Evolutionary conservation across 2,888 invertebrate species (phyloP), one percentile per base, ranked within the genome.

Genomic region (Liopterus haemorrhoidalis): DNA sequence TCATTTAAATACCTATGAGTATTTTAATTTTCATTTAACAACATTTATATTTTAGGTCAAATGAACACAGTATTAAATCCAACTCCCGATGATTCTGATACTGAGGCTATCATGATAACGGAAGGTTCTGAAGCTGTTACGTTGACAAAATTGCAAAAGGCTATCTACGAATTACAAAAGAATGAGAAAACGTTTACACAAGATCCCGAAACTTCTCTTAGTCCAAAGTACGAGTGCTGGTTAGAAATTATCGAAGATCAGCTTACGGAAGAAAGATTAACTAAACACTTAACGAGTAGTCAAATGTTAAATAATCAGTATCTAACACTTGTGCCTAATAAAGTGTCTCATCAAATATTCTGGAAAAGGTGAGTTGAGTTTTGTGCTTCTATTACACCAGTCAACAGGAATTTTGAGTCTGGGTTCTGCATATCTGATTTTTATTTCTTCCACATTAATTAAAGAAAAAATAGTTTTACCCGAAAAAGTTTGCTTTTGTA

Each of bases 161-260:
- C 82, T 54, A 68, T 87, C 32, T 79, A 81, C 62, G 78, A 79
- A 12, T 70, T 88, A 16, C 84, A 85, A 56, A 76, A 76, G 37
- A 79, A 85, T 51, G 81, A 82, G 49, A 78, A 78, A 5, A 87
- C 87, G 1, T 88, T 82, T 70, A 70, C 81, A 53, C 75, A 77
- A 39, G 81, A 84, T 24, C 85, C 85, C 0, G 70, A 75, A 49
- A 76, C 69, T 18, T 58, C 63, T 25, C 62, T 76, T 25, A 58
- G 64, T 30, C 71, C 74, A 50, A 71, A 74, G 49, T 81, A 73
- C 61, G 67, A 74, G 53, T 72, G 73, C 49, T 81, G 80, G 80
- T 56, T 76, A 53, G 72, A 74, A 56, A 70, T 72, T 33, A 71
- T 71, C 32, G 70, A 72, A 41, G 72, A 73, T 54, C 70, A 71